Evolutionary conservation across 2,113 vertebrate genomes (phyloP).

Genomic region (Poecilia latipinna): DNA sequence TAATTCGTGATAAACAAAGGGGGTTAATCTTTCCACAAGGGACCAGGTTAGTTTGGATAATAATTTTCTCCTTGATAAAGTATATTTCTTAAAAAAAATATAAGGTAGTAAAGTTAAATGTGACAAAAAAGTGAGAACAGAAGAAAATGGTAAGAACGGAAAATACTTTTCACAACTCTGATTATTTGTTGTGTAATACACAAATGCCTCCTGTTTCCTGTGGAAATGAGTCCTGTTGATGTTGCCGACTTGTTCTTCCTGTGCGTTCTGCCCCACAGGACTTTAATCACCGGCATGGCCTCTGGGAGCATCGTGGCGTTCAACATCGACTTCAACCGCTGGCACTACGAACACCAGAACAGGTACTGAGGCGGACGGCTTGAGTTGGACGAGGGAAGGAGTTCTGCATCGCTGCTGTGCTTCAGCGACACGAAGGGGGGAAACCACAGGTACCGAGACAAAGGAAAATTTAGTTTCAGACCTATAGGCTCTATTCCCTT

Average conservation of each 20-base stretch:
- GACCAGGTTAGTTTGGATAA: too few species aligned
- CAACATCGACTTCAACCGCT: slow-evolving; percentile 99
- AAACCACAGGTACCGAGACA: slow-evolving; percentile 53
- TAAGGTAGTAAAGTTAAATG: too few species aligned
- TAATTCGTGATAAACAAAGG: background rate
- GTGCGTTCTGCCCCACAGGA: slow-evolving; percentile 80
- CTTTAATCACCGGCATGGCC: slow-evolving; percentile 99
- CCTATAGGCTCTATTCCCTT: slow-evolving; percentile 49
- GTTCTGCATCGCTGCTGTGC: slow-evolving; percentile 49
- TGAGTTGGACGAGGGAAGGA: slow-evolving; percentile 48
- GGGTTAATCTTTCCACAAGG: too few species aligned
- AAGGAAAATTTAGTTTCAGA: slow-evolving; percentile 45
- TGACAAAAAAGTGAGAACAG: too few species aligned
- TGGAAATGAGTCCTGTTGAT: background rate
- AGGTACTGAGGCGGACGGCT: slow-evolving; percentile 90
- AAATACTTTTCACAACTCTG: too few species aligned
- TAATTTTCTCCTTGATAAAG: too few species aligned
- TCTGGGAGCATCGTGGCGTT: slow-evolving; percentile 99
- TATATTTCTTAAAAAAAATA: too few species aligned
- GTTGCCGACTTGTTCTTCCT: background rate
- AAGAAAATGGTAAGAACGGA: too few species aligned
- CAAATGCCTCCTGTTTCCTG: background rate
- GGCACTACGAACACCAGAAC: slow-evolving; percentile 99
- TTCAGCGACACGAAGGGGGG: slow-evolving; percentile 38
- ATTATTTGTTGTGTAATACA: too few species aligned